A percentile compares a stretch with the other conserved stretches of the same genome.
phyloP scores from a whole-genome alignment of 2,888 invertebrate genomes.

The Linnaemya vulpina region DNA sequence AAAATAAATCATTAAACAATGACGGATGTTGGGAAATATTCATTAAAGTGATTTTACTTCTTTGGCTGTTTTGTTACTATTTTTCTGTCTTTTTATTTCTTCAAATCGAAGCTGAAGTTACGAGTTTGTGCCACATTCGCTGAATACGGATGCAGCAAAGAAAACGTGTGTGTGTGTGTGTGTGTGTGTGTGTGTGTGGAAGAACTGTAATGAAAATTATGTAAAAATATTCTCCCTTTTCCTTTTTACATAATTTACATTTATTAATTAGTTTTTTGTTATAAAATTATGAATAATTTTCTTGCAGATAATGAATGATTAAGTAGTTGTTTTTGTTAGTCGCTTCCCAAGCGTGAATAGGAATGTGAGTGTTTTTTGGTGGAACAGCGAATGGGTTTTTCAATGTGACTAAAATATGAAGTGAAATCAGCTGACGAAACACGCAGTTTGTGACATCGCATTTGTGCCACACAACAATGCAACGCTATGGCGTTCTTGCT shows the following conservation, averaged over 20 bases:
- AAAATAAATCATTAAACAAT: conserved; percentile 67
- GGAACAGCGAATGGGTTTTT: too few relatives aligned
- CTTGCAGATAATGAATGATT: too few relatives aligned
- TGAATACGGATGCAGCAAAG: background rate
- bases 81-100: background rate
- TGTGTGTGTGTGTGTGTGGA: conserved; percentile 16
- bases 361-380: too few relatives aligned
- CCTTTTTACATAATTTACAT: background rate
- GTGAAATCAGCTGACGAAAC: too few relatives aligned
- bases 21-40: conserved; percentile 73
- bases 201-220: background rate
- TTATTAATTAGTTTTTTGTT: too few relatives aligned
- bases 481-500: too few relatives aligned
- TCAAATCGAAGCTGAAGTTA: conserved; percentile 20
- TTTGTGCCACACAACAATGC: too few relatives aligned
- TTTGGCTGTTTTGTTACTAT: background rate
- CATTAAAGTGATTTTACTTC: conserved; percentile 28
- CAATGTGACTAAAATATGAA: too few relatives aligned
- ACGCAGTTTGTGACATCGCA: too few relatives aligned
- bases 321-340: too few relatives aligned
- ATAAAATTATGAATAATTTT: too few relatives aligned
- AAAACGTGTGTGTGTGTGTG: conserved; percentile 16
- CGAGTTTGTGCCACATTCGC: conserved; percentile 26
- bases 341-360: too few relatives aligned
- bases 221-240: background rate